These are phyloP conservation scores for Pampus argenteus DNA, from an alignment of 2,797 vertebrate genomes.

Conservation along the genomic window DNA sequence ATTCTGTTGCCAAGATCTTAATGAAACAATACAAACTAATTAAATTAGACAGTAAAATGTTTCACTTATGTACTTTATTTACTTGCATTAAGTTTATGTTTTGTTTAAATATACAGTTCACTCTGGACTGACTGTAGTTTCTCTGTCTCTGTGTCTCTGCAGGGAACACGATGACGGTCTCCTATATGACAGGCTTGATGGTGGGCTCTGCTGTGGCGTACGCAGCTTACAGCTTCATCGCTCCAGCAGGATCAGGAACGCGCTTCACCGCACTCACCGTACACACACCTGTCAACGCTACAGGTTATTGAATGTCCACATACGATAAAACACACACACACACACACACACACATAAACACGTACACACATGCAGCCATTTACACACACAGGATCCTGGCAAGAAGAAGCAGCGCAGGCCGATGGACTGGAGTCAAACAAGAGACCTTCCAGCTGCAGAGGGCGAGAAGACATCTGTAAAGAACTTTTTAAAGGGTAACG, in stretches of 20 bases:
- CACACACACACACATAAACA: constrained; percentile 56
- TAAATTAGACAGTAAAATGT: too few relatives aligned
- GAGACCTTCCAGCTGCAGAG: constrained; percentile 19
- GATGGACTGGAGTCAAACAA: not conserved
- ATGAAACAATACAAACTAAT: too few relatives aligned
- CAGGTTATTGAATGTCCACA: constrained; percentile 76
- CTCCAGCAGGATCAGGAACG: constrained; percentile 81
- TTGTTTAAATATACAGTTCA: not conserved
- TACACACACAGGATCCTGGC: constrained; percentile 5
- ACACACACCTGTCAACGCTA: constrained; percentile 75
- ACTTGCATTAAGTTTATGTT: not conserved
- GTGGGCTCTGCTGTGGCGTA: constrained; percentile 95
- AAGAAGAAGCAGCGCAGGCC: constrained; percentile 8
- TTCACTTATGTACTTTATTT: not conserved
- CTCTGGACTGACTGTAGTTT: not conserved
- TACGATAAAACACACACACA: constrained; percentile 10
- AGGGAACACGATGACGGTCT: constrained; percentile 99
- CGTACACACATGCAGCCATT: constrained; percentile 51
- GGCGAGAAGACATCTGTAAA: not conserved
- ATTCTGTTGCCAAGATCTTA: too few relatives aligned
- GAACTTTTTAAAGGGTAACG: not conserved
- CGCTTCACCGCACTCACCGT: constrained; percentile 50
- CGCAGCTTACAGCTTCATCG: constrained; percentile 92
- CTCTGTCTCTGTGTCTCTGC: constrained; percentile 42
- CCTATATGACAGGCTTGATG: constrained; percentile 96